A percentile compares a stretch with the other conserved stretches of the same genome.
Evolutionary conservation across 92 coral and sea anemone genomes (phyloP).

Genomic region (Anthopleura xanthogrammica): DNA sequence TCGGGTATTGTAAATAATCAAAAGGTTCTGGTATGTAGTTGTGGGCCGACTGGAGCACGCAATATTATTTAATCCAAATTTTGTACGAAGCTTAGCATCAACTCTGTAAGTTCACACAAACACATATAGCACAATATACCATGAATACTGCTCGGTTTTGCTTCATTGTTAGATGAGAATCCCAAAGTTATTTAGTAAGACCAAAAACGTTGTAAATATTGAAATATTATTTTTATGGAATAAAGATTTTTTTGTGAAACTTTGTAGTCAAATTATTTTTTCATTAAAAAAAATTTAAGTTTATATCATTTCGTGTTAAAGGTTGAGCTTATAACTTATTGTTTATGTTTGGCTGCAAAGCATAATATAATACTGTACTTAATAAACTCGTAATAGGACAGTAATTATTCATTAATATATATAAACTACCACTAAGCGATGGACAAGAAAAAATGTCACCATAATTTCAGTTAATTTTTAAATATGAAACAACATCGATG

Average conservation of each 20-base stretch:
- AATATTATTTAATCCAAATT: not conserved
- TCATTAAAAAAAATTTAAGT: not conserved
- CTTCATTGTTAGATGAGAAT: not conserved
- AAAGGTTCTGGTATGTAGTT: slow-evolving; percentile 5
- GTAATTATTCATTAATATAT: slow-evolving; percentile 4
- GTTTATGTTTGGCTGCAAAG: slow-evolving; percentile 19
- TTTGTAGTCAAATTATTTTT: not conserved
- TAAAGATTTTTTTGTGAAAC: slow-evolving; percentile 23
- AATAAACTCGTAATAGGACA: not conserved
- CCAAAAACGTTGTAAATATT: not conserved
- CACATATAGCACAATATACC: not conserved
- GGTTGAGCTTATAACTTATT: not conserved
- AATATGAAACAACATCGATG: not conserved
- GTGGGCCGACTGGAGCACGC: slow-evolving; percentile 6
- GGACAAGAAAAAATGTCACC: not conserved
- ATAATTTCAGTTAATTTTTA: not conserved
- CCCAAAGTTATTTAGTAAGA: not conserved
- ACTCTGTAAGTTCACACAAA: not conserved
- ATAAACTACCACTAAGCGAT: not conserved
- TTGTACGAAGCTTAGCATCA: not conserved
- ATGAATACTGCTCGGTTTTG: not conserved
- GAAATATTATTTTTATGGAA: slow-evolving; percentile 18
- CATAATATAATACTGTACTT: not conserved
- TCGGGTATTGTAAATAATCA: slow-evolving; percentile 15
- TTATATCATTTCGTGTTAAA: slow-evolving; percentile 1